Base-by-base conservation (phyloP, 2,113 vertebrate genomes). In the Hirundichthys speculiger region DNA sequence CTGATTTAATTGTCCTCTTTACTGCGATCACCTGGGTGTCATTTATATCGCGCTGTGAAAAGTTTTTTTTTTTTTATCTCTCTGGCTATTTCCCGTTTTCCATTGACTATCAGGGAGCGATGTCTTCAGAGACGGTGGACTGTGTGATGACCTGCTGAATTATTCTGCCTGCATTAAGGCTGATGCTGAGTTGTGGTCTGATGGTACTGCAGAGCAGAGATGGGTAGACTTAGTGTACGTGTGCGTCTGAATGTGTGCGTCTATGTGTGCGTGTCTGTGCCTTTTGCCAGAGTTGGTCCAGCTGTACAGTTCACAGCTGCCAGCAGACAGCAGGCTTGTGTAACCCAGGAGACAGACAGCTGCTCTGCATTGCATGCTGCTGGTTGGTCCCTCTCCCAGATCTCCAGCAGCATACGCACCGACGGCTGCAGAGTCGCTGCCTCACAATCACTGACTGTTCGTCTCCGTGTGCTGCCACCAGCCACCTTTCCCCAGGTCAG, bases 301-400 rank as follows among this genome's bases (percentile, higher is more conserved):
- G 69, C 63, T 86, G 79, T 79, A 83, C 64, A 79, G 55, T 86
- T 82, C 71, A 73, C 56, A 74, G 76, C 60, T 82, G 72, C 75
- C 73, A 79, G 82, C 82, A 86, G 83, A 88, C 75, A 81, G 82
- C 82, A 54, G 78, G 69, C 82, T 86, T 75, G 75, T 82, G 75
- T 89, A 88, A 85, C 78, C 80, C 74, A 57, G 82, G 76, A 87
- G 84, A 88, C 71, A 79, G 80, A 85, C 92, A 91, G 89, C 88
- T 92, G 91, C 80, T 91, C 73, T 78, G 76, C 67, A 79, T 89
- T 90, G 78, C 78, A 73, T 79, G 75, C 82, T 82, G 64, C 81
- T 75, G 62, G 66, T 80, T 75, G 71, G 70, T 77, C 78, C 59
- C 61, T 80, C 66, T 81, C 72, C 63, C 62, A 73, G 74, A 76